phyloP scores from a whole-genome alignment of 2,113 vertebrate species.

The Alectura lathami region DNA sequence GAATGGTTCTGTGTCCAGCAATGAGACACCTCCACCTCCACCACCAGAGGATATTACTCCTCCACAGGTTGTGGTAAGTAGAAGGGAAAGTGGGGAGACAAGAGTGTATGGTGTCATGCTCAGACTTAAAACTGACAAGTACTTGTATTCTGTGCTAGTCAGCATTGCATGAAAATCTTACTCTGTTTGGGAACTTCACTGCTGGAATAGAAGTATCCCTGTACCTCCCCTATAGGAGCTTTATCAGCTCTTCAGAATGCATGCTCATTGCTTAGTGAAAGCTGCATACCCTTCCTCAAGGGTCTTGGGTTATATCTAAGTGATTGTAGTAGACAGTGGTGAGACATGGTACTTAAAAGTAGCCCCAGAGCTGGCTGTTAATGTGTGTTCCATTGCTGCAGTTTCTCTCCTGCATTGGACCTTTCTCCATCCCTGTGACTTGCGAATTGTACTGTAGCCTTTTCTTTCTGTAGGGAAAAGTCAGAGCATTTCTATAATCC shows the following conservation, averaged over 20 bases:
- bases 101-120: not conserved
- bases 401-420: accelerated
- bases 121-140: not conserved
- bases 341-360: not conserved
- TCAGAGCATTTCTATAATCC: no score
- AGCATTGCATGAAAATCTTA: accelerated
- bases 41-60: slow-evolving; percentile 87
- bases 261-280: not conserved
- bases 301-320: not conserved
- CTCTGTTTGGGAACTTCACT: not conserved
- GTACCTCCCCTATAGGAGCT: accelerated
- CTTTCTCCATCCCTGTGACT: not conserved
- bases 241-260: accelerated
- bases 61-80: slow-evolving; percentile 88
- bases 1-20: slow-evolving; percentile 92
- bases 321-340: not conserved
- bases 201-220: not conserved
- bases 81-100: not conserved
- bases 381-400: accelerated
- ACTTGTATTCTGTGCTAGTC: not conserved
- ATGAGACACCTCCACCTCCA: slow-evolving; percentile 82
- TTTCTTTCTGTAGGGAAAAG: not conserved
- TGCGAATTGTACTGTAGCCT: accelerated
- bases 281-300: not conserved
- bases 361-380: accelerated